Conservation (phyloP, 2,797 vertebrate species). For the Menidia menidia region DNA sequence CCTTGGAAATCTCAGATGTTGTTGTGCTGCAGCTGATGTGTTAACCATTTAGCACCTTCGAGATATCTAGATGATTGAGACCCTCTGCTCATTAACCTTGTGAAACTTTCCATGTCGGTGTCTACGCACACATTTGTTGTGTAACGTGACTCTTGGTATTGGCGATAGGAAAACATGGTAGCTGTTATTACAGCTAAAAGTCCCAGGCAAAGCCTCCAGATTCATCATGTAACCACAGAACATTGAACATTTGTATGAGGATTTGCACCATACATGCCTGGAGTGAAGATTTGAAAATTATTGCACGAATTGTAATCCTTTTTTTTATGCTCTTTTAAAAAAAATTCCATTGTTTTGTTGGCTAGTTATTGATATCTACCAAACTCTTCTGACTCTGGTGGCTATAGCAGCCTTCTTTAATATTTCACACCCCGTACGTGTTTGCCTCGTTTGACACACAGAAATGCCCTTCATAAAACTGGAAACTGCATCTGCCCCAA, state of each 20-base stretch:
- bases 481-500: neutral
- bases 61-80: constrained; percentile 31
- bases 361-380: neutral
- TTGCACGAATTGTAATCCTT: neutral
- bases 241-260: neutral
- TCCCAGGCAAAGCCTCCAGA: too few relatives aligned
- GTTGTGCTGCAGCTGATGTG: constrained; percentile 72
- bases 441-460: neutral
- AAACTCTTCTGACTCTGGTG: neutral
- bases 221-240: neutral
- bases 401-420: neutral
- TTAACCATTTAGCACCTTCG: constrained; percentile 66
- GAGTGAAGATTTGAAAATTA: neutral
- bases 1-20: constrained; percentile 78
- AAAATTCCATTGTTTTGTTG: neutral
- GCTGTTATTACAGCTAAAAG: too few relatives aligned
- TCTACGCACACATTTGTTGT: too few relatives aligned
- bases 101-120: neutral
- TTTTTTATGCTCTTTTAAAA: neutral
- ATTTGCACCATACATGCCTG: too few relatives aligned
- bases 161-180: too few relatives aligned
- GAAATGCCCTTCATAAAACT: neutral
- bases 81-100: constrained; percentile 1
- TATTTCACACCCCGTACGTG: neutral
- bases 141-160: too few relatives aligned